phyloP scores from a whole-genome alignment of 2,113 vertebrate genomes.

The Tiliqua scincoides region DNA sequence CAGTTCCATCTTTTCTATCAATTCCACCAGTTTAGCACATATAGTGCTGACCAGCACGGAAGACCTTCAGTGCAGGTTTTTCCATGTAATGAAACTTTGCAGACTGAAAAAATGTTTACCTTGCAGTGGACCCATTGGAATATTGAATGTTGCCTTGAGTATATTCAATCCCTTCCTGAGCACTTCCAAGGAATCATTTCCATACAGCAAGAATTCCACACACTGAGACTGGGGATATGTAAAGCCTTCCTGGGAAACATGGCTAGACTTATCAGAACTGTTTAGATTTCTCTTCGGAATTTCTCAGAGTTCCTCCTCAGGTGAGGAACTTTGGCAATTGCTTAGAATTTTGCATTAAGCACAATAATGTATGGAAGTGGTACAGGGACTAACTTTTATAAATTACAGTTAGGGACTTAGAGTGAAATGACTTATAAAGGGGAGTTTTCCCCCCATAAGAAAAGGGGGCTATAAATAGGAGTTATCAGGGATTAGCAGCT shows the following conservation, averaged over 20 bases:
- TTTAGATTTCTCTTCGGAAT: background rate
- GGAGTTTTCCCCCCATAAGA: no score
- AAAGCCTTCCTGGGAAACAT: background rate
- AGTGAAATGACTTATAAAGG: no score
- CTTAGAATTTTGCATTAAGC: background rate
- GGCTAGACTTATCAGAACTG: background rate
- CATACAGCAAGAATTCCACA: background rate
- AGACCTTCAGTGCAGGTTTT: background rate
- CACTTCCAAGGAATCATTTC: background rate
- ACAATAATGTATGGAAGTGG: background rate
- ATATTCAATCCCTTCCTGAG: background rate
- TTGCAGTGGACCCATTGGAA: slow-evolving; percentile 49
- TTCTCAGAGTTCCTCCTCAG: background rate
- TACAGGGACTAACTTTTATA: background rate
- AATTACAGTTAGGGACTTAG: background rate
- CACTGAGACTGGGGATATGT: background rate
- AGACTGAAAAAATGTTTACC: slow-evolving; percentile 17
- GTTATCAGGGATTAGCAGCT: no score
- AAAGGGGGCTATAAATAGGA: no score
- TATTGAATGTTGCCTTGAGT: slow-evolving; percentile 46
- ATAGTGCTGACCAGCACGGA: background rate
- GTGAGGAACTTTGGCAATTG: background rate
- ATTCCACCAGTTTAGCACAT: background rate
- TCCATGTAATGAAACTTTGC: background rate
- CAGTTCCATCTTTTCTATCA: slow-evolving; percentile 11